Evolutionary conservation across 2,797 vertebrate species (phyloP), one percentile per base, ranked within the genome.

Genomic region (Carapus acus): DNA sequence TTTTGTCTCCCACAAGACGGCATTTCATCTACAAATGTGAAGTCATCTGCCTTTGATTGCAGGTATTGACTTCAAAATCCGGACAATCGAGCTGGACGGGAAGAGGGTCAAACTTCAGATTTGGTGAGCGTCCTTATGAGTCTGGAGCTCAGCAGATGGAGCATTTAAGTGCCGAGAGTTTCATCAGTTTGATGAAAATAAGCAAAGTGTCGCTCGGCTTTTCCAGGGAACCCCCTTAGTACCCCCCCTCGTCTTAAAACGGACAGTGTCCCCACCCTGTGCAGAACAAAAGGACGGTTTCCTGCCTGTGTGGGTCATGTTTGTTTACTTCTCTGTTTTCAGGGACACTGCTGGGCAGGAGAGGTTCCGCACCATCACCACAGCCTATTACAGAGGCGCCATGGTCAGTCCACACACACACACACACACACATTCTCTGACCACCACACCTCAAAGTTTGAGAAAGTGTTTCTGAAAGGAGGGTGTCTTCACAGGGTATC

Each of bases 31-130:
- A 33, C 9, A 33, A 33, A 33, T 33, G 11, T 33, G 14, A 33
- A 57, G 2, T 46, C 39, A 38, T 66, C 15, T 60, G 42, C 37
- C 4, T 75, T 78, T 33, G 76, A 92, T 90, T 77, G 17, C 87
- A 99, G 96, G 96, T 72, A 99, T 99, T 43, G 96, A 99, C 82
- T 99, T 98, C 74, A 99, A 99, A 88, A 99, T 99, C 87, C 86
- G 96, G 83, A 99, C 96, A 38, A 92, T 98, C 82, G 94, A 98
- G 80, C 83, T 98, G 67, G 93, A 98, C 62, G 96, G 96, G 54
- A 99, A 99, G 87, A 93, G 94, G 86, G 97, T 99, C 73, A 98
- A 99, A 74, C 92, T 99, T 60, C 96, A 99, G 15, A 99, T 99
- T 76, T 99, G 96, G 96, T 97, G 84, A 90, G 90, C 9, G 4